Evolutionary conservation across 2,797 vertebrate genomes (phyloP).

Genomic region (Urocyon cinereoargenteus): DNA sequence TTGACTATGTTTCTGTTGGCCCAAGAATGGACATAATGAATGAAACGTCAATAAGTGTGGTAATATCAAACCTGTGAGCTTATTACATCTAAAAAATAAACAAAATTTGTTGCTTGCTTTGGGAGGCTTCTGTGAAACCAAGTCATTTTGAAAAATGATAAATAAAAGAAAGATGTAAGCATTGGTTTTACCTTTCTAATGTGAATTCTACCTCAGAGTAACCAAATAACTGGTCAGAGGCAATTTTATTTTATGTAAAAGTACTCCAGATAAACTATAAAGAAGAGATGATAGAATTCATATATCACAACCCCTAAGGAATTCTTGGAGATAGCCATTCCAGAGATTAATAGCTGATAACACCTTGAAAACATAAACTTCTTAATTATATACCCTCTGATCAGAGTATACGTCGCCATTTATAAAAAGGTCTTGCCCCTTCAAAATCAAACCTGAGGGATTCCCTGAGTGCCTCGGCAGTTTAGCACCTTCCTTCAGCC

Average conservation of each 20-base stretch:
- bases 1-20: neutral
- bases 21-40: neutral
- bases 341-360: neutral
- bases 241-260: neutral
- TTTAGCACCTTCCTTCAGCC: no score
- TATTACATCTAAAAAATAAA: neutral
- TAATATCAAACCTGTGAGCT: neutral
- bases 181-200: neutral
- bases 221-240: neutral
- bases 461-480: no score
- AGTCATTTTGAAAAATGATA: slow-evolving; percentile 43
- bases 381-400: neutral
- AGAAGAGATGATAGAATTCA: neutral
- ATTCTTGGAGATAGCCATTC: neutral
- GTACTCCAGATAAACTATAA: slow-evolving; percentile 12
- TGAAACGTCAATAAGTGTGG: neutral
- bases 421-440: neutral
- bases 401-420: neutral
- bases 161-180: neutral
- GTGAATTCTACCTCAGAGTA: neutral
- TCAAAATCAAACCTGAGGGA: neutral
- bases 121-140: neutral
- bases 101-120: neutral
- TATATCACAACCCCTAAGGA: neutral
- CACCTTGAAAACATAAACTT: neutral